Evolutionary conservation across 1,140 invertebrate species (phyloP).

Genomic region (Berghia stephanieae): DNA sequence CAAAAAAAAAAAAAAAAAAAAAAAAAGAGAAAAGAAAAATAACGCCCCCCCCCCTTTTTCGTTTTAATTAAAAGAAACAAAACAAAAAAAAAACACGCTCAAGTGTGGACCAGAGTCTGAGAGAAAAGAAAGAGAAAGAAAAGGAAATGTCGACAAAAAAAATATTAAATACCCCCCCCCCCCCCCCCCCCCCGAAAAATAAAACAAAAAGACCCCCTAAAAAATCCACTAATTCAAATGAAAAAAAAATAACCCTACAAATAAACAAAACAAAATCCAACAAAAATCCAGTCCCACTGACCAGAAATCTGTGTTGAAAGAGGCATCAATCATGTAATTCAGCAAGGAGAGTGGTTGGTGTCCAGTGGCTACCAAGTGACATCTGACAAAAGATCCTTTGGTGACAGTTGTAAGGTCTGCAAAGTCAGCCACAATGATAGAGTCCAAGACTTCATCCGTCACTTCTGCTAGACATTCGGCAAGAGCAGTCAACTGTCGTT

Average conservation of each 20-base stretch:
- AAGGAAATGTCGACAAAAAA: too few relatives aligned
- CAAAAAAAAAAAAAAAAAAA: too few relatives aligned
- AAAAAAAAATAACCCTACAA: background rate
- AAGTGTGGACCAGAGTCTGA: too few relatives aligned
- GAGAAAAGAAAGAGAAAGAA: too few relatives aligned
- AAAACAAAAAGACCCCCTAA: background rate
- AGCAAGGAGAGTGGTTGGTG: slow-evolving; percentile 54
- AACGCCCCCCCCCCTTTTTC: too few relatives aligned
- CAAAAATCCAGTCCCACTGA: slow-evolving; percentile 26
- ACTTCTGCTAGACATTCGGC: slow-evolving; percentile 53
- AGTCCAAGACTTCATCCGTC: slow-evolving; percentile 54
- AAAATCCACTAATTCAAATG: background rate
- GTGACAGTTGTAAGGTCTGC: slow-evolving; percentile 25
- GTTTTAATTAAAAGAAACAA: too few relatives aligned
- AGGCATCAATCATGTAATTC: slow-evolving; percentile 57
- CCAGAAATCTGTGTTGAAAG: slow-evolving; percentile 45
- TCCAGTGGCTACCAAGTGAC: slow-evolving; percentile 53
- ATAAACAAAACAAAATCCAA: background rate
- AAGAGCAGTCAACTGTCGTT: too few relatives aligned
- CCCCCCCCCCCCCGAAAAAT: background rate
- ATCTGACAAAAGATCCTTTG: slow-evolving; percentile 50
- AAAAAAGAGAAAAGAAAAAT: too few relatives aligned
- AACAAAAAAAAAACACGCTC: too few relatives aligned
- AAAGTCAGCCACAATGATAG: slow-evolving; percentile 50
- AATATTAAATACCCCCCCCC: background rate